Conservation (phyloP, 2,113 vertebrate genomes). For the Scalopus aquaticus region DNA sequence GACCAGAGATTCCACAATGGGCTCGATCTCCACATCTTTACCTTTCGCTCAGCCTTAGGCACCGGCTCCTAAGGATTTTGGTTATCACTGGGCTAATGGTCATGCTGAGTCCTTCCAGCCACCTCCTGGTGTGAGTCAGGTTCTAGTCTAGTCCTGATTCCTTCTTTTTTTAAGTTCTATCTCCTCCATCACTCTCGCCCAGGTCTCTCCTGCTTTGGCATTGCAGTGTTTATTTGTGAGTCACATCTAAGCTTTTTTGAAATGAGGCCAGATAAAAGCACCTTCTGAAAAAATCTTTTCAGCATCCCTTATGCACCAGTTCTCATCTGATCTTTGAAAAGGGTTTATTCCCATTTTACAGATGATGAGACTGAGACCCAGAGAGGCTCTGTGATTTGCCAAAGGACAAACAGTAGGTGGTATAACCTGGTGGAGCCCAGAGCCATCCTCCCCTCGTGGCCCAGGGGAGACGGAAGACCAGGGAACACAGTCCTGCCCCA, state of each 20-base stretch:
- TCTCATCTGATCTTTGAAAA: background rate
- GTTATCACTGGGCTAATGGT: no score
- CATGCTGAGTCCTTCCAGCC: no score
- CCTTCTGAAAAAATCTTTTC: background rate
- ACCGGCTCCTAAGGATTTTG: no score
- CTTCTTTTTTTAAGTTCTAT: no score
- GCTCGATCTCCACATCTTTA: no score
- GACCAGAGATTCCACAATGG: no score
- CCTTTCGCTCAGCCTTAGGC: no score
- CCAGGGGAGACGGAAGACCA: background rate
- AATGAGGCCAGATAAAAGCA: background rate
- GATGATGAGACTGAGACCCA: background rate
- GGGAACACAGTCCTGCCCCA: background rate
- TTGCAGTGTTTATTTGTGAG: background rate
- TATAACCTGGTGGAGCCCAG: background rate
- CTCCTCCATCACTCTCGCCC: no score
- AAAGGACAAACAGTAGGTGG: background rate
- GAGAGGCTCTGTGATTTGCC: background rate
- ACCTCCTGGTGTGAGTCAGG: no score
- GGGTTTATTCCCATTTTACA: background rate
- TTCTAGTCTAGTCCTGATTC: no score
- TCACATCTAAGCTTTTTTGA: background rate
- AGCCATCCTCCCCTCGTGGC: background rate
- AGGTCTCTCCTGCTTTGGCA: background rate
- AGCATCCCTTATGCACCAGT: background rate